Evolutionary conservation across 2,113 vertebrate species (phyloP).

Genomic region (human): DNA sequence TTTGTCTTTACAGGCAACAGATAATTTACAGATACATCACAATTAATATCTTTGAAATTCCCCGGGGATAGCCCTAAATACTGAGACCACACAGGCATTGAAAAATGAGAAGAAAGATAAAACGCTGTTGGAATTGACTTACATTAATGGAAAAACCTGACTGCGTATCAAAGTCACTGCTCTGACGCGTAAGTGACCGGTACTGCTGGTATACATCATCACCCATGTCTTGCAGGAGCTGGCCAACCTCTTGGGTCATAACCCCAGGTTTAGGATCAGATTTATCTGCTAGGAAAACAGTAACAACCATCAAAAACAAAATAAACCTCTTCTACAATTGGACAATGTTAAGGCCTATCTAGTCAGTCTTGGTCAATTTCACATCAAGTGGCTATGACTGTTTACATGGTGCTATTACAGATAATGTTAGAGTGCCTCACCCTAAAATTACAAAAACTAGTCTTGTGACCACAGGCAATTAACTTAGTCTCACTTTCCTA

Average conservation of each 20-base stretch:
- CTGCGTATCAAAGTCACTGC: conserved; percentile 94
- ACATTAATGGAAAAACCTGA: conserved; percentile 94
- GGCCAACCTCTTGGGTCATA: conserved; percentile 92
- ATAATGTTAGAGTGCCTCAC: not conserved
- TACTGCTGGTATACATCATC: conserved; percentile 97
- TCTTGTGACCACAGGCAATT: conserved; percentile 4
- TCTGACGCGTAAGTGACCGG: conserved; percentile 90
- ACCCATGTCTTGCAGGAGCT: conserved; percentile 94
- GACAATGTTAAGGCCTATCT: not conserved
- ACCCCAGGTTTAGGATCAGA: conserved; percentile 88
- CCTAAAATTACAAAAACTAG: not conserved
- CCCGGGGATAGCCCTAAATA: conserved; percentile 3
- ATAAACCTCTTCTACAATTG: not conserved
- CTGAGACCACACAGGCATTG: not conserved
- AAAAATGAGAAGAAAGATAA: not conserved
- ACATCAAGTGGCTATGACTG: not conserved
- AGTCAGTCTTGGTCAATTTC: not conserved
- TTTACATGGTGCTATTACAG: not conserved
- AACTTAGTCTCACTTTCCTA: not conserved
- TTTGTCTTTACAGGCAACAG: conserved; percentile 2
- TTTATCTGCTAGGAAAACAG: conserved; percentile 85
- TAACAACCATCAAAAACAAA: not conserved
- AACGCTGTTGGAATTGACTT: conserved; percentile 70
- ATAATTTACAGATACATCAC: not conserved
- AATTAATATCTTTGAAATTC: not conserved